These are phyloP conservation scores for Xanthostigma xanthostigma DNA, from an alignment of 2,888 invertebrate species.

Conservation along the genomic window DNA sequence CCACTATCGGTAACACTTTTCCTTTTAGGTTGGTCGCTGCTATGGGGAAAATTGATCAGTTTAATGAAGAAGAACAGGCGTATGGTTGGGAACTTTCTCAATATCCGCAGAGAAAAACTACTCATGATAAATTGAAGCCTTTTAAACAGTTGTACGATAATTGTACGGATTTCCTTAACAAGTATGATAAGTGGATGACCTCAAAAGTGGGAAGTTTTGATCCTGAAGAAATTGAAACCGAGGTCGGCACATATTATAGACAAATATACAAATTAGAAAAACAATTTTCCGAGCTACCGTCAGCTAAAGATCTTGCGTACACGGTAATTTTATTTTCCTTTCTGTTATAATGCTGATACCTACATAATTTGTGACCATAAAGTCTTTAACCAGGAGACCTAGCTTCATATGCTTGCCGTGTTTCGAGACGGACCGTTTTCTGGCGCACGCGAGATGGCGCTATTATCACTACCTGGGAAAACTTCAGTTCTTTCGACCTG, in stretches of 20 bases:
- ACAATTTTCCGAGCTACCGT: slow-evolving; percentile 60
- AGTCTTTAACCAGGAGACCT: no score
- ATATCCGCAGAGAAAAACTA: slow-evolving; percentile 69
- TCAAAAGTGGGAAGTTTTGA: slow-evolving; percentile 68
- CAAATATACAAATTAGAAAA: slow-evolving; percentile 81
- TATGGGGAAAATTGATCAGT: slow-evolving; percentile 65
- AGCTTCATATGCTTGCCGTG: no score
- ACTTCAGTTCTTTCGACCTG: no score
- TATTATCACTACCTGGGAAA: no score
- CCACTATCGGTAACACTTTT: neutral
- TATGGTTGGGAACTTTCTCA: slow-evolving; percentile 79
- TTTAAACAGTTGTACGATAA: slow-evolving; percentile 81
- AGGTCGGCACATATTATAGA: slow-evolving; percentile 53
- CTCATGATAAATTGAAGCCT: slow-evolving; percentile 67
- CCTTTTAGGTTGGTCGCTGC: slow-evolving; percentile 48
- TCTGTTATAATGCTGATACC: no score
- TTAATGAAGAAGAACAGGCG: slow-evolving; percentile 81
- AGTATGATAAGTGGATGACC: slow-evolving; percentile 74
- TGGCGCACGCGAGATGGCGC: no score
- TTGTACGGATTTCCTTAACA: slow-evolving; percentile 71
- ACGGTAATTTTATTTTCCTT: slow-evolving; percentile 27
- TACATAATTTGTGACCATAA: no score
- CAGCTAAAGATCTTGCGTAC: slow-evolving; percentile 55
- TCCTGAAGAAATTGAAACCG: slow-evolving; percentile 77
- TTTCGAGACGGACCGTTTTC: no score